phyloP scores from a whole-genome alignment of 1,140 invertebrate species.

The Babylonia areolata region DNA sequence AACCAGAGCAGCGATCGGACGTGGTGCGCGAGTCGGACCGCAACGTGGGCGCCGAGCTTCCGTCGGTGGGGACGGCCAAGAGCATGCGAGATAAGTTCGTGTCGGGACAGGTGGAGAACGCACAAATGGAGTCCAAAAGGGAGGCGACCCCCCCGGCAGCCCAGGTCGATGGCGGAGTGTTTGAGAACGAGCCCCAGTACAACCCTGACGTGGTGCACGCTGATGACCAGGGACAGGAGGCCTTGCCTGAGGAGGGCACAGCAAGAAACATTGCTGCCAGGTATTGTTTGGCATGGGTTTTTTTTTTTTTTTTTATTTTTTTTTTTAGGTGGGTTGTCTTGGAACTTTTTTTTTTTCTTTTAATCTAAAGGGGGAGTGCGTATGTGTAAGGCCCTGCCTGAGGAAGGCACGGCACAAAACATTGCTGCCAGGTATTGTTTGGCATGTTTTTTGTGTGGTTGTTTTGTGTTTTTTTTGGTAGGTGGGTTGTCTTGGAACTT shows the following conservation, averaged over 20 bases:
- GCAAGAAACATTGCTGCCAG: constrained; percentile 65
- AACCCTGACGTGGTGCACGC: constrained; percentile 48
- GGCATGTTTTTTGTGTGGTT: too few species aligned
- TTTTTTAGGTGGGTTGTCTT: too few species aligned
- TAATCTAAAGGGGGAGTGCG: too few species aligned
- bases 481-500: too few species aligned
- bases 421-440: constrained; percentile 59
- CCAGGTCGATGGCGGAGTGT: constrained; percentile 50
- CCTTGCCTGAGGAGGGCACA: constrained; percentile 64
- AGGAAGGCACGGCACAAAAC: constrained; percentile 66
- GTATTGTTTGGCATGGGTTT: too few species aligned
- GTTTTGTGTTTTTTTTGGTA: too few species aligned
- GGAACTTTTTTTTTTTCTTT: too few species aligned
- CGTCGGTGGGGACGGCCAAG: constrained; percentile 62
- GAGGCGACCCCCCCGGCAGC: constrained; percentile 50
- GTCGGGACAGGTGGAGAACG: constrained; percentile 30
- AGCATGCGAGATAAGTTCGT: constrained; percentile 61
- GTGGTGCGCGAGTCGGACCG: constrained; percentile 62
- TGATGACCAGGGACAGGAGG: constrained; percentile 21
- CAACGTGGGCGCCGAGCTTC: constrained; percentile 56
- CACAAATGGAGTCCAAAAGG: constrained; percentile 19
- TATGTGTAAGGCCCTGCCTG: constrained; percentile 63
- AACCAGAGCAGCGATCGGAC: constrained; percentile 58
- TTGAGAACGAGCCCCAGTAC: constrained; percentile 53
- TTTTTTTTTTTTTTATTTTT: too few species aligned